phyloP scores from a whole-genome alignment of 23 tunicate genomes.

The Ciona savignyi region DNA sequence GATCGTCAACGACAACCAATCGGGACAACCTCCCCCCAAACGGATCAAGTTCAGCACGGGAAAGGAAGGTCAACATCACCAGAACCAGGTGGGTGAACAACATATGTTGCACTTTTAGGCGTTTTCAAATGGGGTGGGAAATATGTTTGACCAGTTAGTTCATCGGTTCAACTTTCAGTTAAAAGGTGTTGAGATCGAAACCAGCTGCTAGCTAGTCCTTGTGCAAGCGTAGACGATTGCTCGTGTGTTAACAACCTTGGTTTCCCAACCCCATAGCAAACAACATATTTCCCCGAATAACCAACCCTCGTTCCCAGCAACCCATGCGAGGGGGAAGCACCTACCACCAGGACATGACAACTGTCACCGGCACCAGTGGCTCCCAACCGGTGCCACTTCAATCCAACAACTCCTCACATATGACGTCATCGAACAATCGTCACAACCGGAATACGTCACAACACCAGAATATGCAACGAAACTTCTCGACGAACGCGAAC shows the following conservation, averaged over 20 bases:
- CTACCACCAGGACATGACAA: constrained; percentile 5
- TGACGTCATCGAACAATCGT: constrained; percentile 2
- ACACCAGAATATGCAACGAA: constrained; percentile 2
- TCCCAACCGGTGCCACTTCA: constrained; percentile 1
- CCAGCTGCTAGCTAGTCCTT: too few species aligned
- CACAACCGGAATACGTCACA: background rate
- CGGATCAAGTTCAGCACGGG: constrained; percentile 62
- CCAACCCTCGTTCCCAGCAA: background rate
- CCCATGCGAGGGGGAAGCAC: constrained; percentile 3
- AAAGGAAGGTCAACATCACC: constrained; percentile 67
- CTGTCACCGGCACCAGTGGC: background rate
- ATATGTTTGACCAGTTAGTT: too few species aligned
- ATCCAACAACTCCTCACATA: constrained; percentile 8
- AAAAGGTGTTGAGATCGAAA: too few species aligned
- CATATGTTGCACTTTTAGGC: too few species aligned
- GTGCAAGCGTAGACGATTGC: too few species aligned
- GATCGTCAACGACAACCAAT: constrained; percentile 48
- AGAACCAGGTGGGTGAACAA: constrained; percentile 3
- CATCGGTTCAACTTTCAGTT: too few species aligned
- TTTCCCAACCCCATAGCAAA: background rate
- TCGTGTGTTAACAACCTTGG: too few species aligned
- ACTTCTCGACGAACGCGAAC: too few species aligned
- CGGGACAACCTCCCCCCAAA: constrained; percentile 69
- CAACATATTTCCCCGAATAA: too few species aligned
- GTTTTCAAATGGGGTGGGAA: too few species aligned